Percentiles rank a stretch among this genome's conserved stretches.
Conservation (phyloP, 2,113 vertebrate species). For the Procavia capensis region DNA sequence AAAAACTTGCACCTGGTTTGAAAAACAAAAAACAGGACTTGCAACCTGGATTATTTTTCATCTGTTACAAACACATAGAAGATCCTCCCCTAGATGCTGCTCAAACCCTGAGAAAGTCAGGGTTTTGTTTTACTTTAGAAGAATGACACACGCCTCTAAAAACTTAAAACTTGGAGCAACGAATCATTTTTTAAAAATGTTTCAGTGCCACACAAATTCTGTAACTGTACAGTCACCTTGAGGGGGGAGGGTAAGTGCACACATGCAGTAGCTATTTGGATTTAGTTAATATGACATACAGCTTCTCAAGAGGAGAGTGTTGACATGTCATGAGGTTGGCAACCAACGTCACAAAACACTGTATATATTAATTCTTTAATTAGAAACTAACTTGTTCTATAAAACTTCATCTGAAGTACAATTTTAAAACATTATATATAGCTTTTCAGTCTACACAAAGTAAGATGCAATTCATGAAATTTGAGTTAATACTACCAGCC, state of each 20-base stretch:
- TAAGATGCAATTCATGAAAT: slow-evolving; percentile 65
- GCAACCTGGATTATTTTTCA: slow-evolving; percentile 81
- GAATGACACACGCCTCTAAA: slow-evolving; percentile 83
- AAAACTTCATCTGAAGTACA: too few species aligned
- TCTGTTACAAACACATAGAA: slow-evolving; percentile 83
- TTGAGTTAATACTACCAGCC: slow-evolving; percentile 63
- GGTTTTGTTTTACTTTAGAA: slow-evolving; percentile 85
- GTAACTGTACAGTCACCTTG: slow-evolving; percentile 71
- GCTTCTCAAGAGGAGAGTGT: not conserved
- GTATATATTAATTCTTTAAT: too few species aligned
- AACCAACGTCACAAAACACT: too few species aligned
- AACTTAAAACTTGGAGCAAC: slow-evolving; percentile 82
- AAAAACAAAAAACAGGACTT: slow-evolving; percentile 78
- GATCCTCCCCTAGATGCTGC: slow-evolving; percentile 71
- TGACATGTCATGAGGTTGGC: too few species aligned
- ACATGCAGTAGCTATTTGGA: slow-evolving; percentile 56
- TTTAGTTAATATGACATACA: slow-evolving; percentile 63
- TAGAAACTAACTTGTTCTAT: too few species aligned
- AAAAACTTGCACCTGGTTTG: slow-evolving; percentile 81
- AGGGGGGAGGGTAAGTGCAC: slow-evolving; percentile 46
- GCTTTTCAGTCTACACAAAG: slow-evolving; percentile 62
- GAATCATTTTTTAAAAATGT: slow-evolving; percentile 81
- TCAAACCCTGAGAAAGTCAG: slow-evolving; percentile 83
- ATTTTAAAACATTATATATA: not conserved
- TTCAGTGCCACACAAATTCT: slow-evolving; percentile 76